Evolutionary conservation across 2,888 invertebrate genomes (phyloP).

Genomic region (Phyllotreta striolata): DNA sequence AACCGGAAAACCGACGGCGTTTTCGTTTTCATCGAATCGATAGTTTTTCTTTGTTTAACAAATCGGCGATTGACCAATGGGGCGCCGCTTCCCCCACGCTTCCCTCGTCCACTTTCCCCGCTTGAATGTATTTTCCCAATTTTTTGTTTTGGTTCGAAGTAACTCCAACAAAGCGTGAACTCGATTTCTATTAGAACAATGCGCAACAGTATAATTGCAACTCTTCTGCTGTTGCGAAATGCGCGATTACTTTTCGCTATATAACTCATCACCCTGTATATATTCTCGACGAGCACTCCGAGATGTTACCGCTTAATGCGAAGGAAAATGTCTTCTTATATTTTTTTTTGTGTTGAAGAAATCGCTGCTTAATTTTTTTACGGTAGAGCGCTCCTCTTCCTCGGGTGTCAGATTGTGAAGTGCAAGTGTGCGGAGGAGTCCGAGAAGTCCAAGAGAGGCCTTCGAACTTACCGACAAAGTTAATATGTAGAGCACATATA

Average conservation of each 20-base stretch:
- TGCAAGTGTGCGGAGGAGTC: constrained; percentile 45
- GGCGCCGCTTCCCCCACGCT: too few species aligned
- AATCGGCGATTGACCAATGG: too few species aligned
- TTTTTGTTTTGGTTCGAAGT: background rate
- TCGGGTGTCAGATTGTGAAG: constrained; percentile 43
- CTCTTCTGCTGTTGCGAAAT: constrained; percentile 4
- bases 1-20: too few species aligned
- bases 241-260: too few species aligned
- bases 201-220: constrained; percentile 7
- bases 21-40: too few species aligned
- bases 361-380: constrained; percentile 34
- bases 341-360: constrained; percentile 26
- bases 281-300: background rate
- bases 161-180: constrained; percentile 17
- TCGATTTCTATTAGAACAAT: constrained; percentile 21
- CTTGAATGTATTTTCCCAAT: constrained; percentile 9
- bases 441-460: constrained; percentile 45
- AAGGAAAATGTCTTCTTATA: constrained; percentile 5
- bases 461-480: constrained; percentile 59
- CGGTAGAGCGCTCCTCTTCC: constrained; percentile 41
- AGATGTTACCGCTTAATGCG: constrained; percentile 1
- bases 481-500: constrained; percentile 61
- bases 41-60: too few species aligned
- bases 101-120: background rate
- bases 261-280: constrained; percentile 12